Conservation (phyloP, 1,140 invertebrate species). For the Thrips palmi region DNA sequence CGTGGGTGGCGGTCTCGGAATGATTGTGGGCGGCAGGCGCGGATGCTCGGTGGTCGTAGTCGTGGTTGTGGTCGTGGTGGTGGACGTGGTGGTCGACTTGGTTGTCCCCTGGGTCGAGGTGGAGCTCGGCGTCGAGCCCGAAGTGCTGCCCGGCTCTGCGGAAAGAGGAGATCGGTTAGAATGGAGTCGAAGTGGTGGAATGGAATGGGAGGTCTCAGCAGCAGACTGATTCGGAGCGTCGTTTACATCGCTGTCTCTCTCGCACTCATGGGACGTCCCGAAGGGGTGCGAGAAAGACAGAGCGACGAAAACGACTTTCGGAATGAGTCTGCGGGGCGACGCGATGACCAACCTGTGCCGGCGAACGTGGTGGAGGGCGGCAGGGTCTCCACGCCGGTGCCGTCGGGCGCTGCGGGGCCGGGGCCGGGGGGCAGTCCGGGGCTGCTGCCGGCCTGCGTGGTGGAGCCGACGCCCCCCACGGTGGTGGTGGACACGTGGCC, state of each 20-base stretch:
- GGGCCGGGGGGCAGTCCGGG: slow-evolving; percentile 11
- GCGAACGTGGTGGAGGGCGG: no score
- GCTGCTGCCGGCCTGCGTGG: slow-evolving; percentile 10
- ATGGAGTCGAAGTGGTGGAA: no score
- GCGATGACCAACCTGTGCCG: no score
- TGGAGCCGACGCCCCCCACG: neutral
- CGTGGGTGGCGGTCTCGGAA: slow-evolving; percentile 4
- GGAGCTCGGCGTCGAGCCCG: slow-evolving; percentile 9
- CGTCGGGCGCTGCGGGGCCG: slow-evolving; percentile 4
- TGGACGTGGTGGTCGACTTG: slow-evolving; percentile 12
- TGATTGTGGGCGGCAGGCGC: slow-evolving; percentile 6
- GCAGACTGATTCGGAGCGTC: no score
- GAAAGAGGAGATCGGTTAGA: no score
- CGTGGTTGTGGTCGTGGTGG: slow-evolving; percentile 11
- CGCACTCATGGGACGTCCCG: no score
- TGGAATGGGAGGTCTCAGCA: no score
- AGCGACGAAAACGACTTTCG: no score
- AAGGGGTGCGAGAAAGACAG: no score
- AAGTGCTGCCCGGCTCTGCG: no score
- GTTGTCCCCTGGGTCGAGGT: slow-evolving; percentile 15
- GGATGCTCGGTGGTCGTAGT: slow-evolving; percentile 10
- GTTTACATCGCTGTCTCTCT: no score
- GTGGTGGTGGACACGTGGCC: slow-evolving; percentile 2
- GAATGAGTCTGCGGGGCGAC: no score
- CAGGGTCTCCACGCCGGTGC: slow-evolving; percentile 4